Evolutionary conservation across 2,888 invertebrate genomes (phyloP), one percentile per base, ranked within the genome.

Genomic region (Keiferia lycopersicella): DNA sequence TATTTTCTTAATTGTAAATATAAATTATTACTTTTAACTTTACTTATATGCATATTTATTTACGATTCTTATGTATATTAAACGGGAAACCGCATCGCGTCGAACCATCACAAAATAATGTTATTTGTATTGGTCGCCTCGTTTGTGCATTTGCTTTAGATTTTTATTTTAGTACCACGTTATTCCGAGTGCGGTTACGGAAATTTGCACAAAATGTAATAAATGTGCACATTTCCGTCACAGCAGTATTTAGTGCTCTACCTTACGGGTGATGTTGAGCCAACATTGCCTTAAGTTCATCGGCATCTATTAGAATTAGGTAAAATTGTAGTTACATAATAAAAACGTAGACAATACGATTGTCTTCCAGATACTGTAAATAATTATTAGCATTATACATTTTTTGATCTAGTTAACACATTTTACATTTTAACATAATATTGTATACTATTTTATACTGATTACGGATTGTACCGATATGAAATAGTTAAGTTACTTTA

Each of bases 1-100:
- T 91, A 91, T 91, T 89, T 88, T 90, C 84, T 84, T 88, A 87
- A 81, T 82, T 91, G 90, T 91, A 91, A 91, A 91, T 91, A 91
- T 90, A 89, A 86, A 86, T 83, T 85, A 89, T 86, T 84, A 82
- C 78, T 81, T 80, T 78, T 86, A 81, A 87, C 80, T 76, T 83
- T 85, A 79, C 86, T 84, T 70, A 86, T 85, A 82, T 84, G 86
- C 85, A 88, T 91, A 90, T 90, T 90, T 91, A 91, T 90, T 90
- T 84, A 86, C 80, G 76, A 81, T 79, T 82, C 76, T 86, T 79
- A 77, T 82, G 78, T 84, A 78, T 81, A 78, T 74, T 74, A 76
- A 78, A 77, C 72, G 74, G 71, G 73, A 77, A 76, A 72, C 71
- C 69, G 77, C 79, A 74, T 82, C 73, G 75, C 76, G 77, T 81